Conservation (phyloP, 2,797 vertebrate species). For the Micromesistius poutassou region DNA sequence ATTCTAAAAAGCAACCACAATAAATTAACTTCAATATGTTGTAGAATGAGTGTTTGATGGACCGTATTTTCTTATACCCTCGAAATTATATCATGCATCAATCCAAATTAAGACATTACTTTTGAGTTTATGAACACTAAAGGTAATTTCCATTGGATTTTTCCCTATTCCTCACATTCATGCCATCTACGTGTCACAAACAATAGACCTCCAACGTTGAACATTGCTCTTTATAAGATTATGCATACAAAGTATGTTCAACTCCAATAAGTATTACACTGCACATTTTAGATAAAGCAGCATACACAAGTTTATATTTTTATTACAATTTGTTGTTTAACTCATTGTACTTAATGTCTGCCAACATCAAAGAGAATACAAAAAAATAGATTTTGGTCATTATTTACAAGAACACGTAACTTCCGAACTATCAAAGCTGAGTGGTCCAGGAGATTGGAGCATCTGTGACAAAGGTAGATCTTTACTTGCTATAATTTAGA, state of each 20-base stretch:
- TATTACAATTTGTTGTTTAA: constrained; percentile 82
- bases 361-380: constrained; percentile 83
- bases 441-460: constrained; percentile 66
- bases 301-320: constrained; percentile 79
- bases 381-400: constrained; percentile 85
- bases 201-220: constrained; percentile 51
- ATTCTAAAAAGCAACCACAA: neutral
- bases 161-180: constrained; percentile 46
- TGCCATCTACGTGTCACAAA: constrained; percentile 56
- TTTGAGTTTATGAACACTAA: constrained; percentile 39
- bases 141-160: constrained; percentile 54
- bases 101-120: neutral
- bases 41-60: neutral
- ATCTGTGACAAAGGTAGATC: constrained; percentile 81
- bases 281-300: constrained; percentile 71
- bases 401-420: constrained; percentile 91
- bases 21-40: neutral
- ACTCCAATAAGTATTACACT: constrained; percentile 66
- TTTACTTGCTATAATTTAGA: constrained; percentile 68
- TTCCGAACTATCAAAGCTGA: constrained; percentile 81
- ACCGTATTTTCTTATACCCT: neutral
- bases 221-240: constrained; percentile 55
- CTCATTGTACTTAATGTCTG: constrained; percentile 81
- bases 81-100: neutral
- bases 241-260: constrained; percentile 69